Evolutionary conservation across 2,888 invertebrate genomes (phyloP), one percentile per base, ranked within the genome.

Genomic region (Onchidella celtica): DNA sequence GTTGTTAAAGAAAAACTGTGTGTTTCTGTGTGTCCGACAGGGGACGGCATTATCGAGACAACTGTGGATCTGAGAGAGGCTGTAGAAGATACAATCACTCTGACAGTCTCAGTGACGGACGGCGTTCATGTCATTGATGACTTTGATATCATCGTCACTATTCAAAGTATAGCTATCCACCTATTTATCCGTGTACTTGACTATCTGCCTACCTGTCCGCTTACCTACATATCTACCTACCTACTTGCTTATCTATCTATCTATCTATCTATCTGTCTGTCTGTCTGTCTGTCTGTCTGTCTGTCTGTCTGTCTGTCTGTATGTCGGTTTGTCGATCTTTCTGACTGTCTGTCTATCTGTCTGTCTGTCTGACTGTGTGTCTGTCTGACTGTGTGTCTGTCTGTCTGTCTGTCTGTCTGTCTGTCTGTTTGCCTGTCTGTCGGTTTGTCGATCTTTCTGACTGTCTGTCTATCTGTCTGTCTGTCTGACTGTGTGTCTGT

Each of bases 101-200:
- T 79, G 29, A 82, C 72, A 9, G 82, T 82, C 40, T 69, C 83
- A 17, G 83, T 81, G 0, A 61, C 80, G 1, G 85, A 85, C 73
- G 79, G 82, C 21, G 66, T 24, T 1, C 73, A 76, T 57, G 79
- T 76, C 14, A 66, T 80, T 34, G 68, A 59, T 2, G 66, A 65
- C 14, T 85, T 82, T 75, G 59, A 68, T 34, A 66, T 83, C 34
- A 78, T 79, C 3, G 70, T 80, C 21, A 69, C 63, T 17, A 40
- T 85, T 1, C 47, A 3, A n/a, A 84, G 84, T 84, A 36, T 70
- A 27, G 3, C 36, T 40, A 14, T 70, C 17, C n/a, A 47, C 17
- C 47, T 47, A 47, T 47, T 17, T 47, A 17, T 47, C 47, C 47
- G 47, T 47, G 9, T 17, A 17, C 17, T 47, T 47, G 21, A 29